Conservation (phyloP, 2,797 vertebrate genomes). For the Acropternis orthonyx region DNA sequence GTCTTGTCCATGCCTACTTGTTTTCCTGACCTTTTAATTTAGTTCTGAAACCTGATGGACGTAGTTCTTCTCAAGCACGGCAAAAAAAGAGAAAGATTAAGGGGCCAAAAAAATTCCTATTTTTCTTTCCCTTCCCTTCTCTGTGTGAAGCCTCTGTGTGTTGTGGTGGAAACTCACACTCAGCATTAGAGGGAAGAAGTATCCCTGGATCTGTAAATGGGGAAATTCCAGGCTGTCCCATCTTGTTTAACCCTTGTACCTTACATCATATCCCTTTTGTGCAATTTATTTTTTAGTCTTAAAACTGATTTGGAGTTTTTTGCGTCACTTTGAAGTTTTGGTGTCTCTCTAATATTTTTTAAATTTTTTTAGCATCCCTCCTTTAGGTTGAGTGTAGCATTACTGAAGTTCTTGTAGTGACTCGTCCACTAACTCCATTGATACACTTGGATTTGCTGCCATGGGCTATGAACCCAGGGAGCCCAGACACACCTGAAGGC, state of each 20-base stretch:
- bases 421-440: accelerated
- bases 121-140: background rate
- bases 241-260: background rate
- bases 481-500: background rate
- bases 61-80: background rate
- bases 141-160: background rate
- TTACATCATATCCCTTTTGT: background rate
- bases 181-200: background rate
- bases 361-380: background rate
- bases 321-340: background rate
- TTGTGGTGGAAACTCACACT: background rate
- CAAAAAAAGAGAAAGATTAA: background rate
- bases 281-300: background rate
- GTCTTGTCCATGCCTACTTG: slow-evolving; percentile 2
- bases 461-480: accelerated
- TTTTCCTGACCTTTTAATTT: slow-evolving; percentile 47
- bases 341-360: background rate
- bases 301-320: background rate
- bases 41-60: background rate
- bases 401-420: background rate
- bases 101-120: background rate
- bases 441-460: background rate
- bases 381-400: background rate
- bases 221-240: background rate
- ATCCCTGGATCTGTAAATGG: background rate